Base-by-base conservation (phyloP, 64 coral and sea anemone species). In the Montipora sp. region DNA sequence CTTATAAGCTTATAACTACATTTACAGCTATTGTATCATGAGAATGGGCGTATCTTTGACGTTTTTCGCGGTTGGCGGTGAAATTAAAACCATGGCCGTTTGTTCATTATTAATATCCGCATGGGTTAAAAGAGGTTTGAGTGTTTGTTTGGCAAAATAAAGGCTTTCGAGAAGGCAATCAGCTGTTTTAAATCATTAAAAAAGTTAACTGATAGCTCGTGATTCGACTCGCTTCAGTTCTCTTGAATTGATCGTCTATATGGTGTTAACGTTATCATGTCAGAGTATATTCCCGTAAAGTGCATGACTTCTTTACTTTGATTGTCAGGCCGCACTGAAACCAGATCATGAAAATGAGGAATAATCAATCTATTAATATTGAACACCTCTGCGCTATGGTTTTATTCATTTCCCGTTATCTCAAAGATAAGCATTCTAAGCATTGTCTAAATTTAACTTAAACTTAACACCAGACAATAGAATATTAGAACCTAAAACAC, bases 81-180 rank as follows among this genome's bases (percentile, higher is more conserved):
- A 71, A 84, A 67, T 19, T 20, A 71, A 36, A 85, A 71, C 44
- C 61, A 63, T 85, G 65, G 16, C 44, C 16, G 4, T 70, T 49
- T 50, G 20, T 85, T 71, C 65, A 51, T 85, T 85, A 71, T 71
- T 8, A 21, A 85, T 85, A 85, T 85, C 44, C 36, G 82, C 65
- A 50, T 7, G 44, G 8, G 45, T 71, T 51, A 85, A 81, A 72
- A 85, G 65, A 72, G 16, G 82, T 21, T 70, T 85, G 19, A 85
- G 82, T 85, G 82, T 85, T 85, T 85, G 82, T 85, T 85, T 85
- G 65, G 44, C 49, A 49, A 51, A 71, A 85, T 85, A 85, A 63
- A 71, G 82, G 19, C 82, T 71, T 70, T 50, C n/a, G 47, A 85
- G 82, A 85, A 71, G 11, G 48, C 44, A 51, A 19, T 85, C 45